A percentile compares a stretch with the other conserved stretches of the same genome.
Conservation (phyloP, 1,140 invertebrate species). For the Dinoponera quadriceps region DNA sequence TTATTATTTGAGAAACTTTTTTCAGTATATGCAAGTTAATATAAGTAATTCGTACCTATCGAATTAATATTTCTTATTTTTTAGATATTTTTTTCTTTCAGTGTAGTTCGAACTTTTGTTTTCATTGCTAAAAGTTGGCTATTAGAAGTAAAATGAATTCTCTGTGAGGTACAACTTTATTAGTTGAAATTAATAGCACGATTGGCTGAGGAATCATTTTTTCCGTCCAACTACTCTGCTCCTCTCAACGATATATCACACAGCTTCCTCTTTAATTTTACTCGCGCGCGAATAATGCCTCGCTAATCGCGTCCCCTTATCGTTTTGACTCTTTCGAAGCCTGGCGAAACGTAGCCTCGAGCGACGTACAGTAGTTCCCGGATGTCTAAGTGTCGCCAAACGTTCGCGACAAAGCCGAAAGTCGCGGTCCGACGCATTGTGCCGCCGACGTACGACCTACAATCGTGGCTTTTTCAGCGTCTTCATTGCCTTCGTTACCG, state of each 20-base stretch:
- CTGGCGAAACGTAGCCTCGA: background rate
- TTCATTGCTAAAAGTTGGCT: too few relatives aligned
- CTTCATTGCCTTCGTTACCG: conserved; percentile 63
- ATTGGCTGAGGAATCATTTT: too few relatives aligned
- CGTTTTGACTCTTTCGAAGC: background rate
- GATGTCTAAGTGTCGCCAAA: background rate
- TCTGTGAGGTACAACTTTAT: too few relatives aligned
- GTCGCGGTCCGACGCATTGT: conserved; percentile 32
- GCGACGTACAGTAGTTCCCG: background rate
- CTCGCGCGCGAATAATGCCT: background rate
- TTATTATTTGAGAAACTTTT: too few relatives aligned
- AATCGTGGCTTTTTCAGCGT: conserved; percentile 49
- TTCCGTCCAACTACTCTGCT: too few relatives aligned
- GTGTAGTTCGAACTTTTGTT: too few relatives aligned
- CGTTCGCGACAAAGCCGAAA: background rate
- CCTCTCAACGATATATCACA: background rate
- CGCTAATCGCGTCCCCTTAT: background rate
- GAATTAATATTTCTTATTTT: too few relatives aligned
- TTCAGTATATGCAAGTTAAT: too few relatives aligned
- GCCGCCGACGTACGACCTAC: conserved; percentile 1
- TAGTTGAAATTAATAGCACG: too few relatives aligned
- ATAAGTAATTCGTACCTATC: too few relatives aligned
- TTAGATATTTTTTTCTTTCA: too few relatives aligned
- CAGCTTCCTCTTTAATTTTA: background rate
- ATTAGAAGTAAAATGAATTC: too few relatives aligned